These are phyloP conservation scores for Andrena marginata DNA, from an alignment of 2,888 invertebrate genomes.

Conservation along the genomic window DNA sequence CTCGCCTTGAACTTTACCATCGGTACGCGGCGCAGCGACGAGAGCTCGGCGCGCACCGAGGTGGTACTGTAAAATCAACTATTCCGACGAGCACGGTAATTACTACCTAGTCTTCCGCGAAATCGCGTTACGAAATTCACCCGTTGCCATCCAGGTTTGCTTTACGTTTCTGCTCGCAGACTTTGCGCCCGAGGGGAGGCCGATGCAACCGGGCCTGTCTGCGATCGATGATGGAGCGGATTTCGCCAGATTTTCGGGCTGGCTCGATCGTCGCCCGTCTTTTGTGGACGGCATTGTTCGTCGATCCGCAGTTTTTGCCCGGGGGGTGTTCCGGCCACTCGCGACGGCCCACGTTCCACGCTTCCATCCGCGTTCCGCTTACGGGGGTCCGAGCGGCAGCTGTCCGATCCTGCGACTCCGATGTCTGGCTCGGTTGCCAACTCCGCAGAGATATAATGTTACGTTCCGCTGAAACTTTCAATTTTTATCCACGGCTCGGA, in stretches of 20 bases:
- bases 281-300: slow-evolving; percentile 79
- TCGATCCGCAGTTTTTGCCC: slow-evolving; percentile 77
- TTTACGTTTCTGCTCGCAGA: background rate
- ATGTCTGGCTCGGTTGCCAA: background rate
- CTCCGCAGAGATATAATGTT: background rate
- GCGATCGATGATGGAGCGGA: slow-evolving; percentile 69
- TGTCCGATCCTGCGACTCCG: slow-evolving; percentile 49
- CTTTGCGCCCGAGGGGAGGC: slow-evolving; percentile 17
- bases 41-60: background rate
- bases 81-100: slow-evolving; percentile 6
- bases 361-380: slow-evolving; percentile 51
- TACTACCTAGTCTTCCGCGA: background rate
- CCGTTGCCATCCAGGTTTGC: background rate
- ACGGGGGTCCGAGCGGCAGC: slow-evolving; percentile 67
- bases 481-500: background rate
- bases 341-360: slow-evolving; percentile 56
- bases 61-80: background rate
- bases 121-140: slow-evolving; percentile 1
- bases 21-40: background rate
- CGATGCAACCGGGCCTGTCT: slow-evolving; percentile 9
- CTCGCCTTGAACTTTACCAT: slow-evolving; percentile 57
- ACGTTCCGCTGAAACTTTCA: background rate
- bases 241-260: slow-evolving; percentile 47
- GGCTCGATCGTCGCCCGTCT: slow-evolving; percentile 59
- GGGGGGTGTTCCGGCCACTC: slow-evolving; percentile 57